Conservation (phyloP, 2,797 vertebrate genomes). For the Champsocephalus esox region DNA sequence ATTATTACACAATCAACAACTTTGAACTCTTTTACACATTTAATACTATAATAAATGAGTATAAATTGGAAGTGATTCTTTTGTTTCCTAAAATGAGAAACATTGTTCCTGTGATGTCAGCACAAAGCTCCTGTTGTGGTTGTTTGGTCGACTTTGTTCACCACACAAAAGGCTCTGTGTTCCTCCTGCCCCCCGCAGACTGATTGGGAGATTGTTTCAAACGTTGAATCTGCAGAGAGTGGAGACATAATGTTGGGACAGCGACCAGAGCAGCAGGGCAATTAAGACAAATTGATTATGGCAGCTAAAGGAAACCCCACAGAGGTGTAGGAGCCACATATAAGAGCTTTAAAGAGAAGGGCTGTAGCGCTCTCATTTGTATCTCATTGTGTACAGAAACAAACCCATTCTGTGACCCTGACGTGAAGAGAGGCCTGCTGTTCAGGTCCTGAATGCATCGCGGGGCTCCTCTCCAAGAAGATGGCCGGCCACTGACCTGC, state of each 20-base stretch:
- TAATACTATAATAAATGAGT: conserved; percentile 18
- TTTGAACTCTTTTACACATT: conserved; percentile 11
- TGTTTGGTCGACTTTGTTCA: conserved; percentile 77
- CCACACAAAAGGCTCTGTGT: conserved; percentile 75
- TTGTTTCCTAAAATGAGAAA: conserved; percentile 64
- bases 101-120: conserved; percentile 73
- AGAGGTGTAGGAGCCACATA: conserved; percentile 54
- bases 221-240: conserved; percentile 74
- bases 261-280: conserved; percentile 78
- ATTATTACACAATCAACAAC: background rate
- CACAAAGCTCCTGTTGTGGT: conserved; percentile 76
- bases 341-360: conserved; percentile 33
- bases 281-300: conserved; percentile 86
- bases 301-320: conserved; percentile 58
- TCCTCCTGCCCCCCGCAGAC: conserved; percentile 57
- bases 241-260: conserved; percentile 75
- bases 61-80: conserved; percentile 38
- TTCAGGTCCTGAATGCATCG: conserved; percentile 64
- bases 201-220: conserved; percentile 63
- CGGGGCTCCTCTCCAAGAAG: conserved; percentile 60
- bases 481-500: conserved; percentile 65
- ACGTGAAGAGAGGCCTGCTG: conserved; percentile 39
- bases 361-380: conserved; percentile 51
- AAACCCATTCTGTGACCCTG: conserved; percentile 61
- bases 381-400: conserved; percentile 75